phyloP scores from a whole-genome alignment of 2,888 invertebrate genomes.

The Scaptodrosophila latifasciaeformis region DNA sequence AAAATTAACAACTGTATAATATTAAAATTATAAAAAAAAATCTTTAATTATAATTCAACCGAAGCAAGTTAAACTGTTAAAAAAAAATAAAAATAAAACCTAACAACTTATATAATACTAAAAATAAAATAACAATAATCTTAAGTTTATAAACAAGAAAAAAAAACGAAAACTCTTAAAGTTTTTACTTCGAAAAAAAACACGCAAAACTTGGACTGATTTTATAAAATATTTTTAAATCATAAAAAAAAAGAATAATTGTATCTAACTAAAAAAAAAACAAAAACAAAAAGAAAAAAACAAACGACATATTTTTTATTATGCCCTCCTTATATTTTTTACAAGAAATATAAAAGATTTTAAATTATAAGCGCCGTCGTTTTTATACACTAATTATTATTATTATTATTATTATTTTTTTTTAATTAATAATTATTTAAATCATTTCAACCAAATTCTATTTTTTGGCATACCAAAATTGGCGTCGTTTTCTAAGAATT shows the following conservation, averaged over 20 bases:
- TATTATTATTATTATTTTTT: constrained; percentile 12
- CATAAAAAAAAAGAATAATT: constrained; percentile 41
- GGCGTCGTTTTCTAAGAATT: no score
- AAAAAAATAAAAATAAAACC: no score
- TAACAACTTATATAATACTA: constrained; percentile 23
- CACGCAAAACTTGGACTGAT: constrained; percentile 69
- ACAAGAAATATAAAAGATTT: constrained; percentile 23
- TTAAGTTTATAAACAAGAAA: constrained; percentile 5
- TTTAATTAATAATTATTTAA: constrained; percentile 9
- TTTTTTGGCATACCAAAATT: constrained; percentile 20
- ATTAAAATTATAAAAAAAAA: constrained; percentile 18
- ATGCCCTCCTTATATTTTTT: constrained; percentile 46
- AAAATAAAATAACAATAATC: constrained; percentile 29
- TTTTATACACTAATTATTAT: constrained; percentile 23
- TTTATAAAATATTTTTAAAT: constrained; percentile 64
- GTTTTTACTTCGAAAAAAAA: constrained; percentile 37
- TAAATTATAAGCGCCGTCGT: constrained; percentile 22
- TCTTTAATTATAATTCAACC: constrained; percentile 12
- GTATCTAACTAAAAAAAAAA: constrained; percentile 17
- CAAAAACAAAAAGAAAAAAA: constrained; percentile 16
- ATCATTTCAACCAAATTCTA: constrained; percentile 20
- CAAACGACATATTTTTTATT: constrained; percentile 39
- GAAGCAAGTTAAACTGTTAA: constrained; percentile 20
- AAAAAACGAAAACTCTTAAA: constrained; percentile 30
- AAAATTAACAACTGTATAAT: constrained; percentile 45